Conservation (phyloP, 2,113 vertebrate genomes). For the Callipepla californica region DNA sequence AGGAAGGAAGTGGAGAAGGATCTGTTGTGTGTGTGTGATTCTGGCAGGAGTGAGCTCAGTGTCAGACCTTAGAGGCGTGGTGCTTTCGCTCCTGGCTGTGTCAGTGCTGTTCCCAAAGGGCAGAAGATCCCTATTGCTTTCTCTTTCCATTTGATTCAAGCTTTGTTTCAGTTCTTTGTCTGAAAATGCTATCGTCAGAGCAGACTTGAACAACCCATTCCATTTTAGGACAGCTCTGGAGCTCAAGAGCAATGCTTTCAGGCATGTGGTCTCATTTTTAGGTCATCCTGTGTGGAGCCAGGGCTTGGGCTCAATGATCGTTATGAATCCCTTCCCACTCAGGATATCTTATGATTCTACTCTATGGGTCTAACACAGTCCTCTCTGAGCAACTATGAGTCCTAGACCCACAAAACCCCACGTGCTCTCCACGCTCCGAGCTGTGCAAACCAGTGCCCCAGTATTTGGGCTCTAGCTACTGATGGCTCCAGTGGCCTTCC, state of each 20-base stretch:
- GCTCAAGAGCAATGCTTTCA: no score
- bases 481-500: not conserved
- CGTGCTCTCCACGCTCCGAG: fast-evolving
- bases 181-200: not conserved
- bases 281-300: no score
- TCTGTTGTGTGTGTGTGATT: fast-evolving
- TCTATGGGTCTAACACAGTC: fast-evolving
- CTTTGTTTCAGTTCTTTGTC: not conserved
- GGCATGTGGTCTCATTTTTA: no score
- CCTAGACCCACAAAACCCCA: fast-evolving
- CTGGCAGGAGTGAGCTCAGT: fast-evolving
- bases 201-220: fast-evolving
- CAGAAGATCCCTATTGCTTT: not conserved
- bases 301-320: no score
- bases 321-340: no score
- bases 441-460: not conserved
- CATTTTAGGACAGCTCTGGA: not conserved
- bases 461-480: not conserved
- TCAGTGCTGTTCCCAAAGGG: fast-evolving
- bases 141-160: not conserved
- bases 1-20: not conserved
- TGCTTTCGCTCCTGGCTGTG: not conserved
- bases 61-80: not conserved
- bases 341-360: no score
- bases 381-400: not conserved